Evolutionary conservation across 2,797 vertebrate species (phyloP).

Genomic region (Myripristis murdjan): DNA sequence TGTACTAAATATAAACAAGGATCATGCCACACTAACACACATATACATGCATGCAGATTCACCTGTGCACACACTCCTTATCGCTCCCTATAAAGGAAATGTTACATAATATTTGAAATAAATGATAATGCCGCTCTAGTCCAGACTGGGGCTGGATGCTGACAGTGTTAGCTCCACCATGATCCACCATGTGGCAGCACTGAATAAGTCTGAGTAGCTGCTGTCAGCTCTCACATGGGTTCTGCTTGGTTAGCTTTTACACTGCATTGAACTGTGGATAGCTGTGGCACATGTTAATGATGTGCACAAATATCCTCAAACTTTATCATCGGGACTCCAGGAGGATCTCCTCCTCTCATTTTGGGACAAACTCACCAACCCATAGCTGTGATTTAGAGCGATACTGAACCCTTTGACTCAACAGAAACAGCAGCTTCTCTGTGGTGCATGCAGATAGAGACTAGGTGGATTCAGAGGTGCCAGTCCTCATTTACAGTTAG

Average conservation of each 20-base stretch:
- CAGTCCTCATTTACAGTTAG: not conserved
- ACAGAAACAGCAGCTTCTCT: slow-evolving; percentile 18
- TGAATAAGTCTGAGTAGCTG: not conserved
- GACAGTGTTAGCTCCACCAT: not conserved
- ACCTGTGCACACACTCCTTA: not conserved
- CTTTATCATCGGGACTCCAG: not conserved
- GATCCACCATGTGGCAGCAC: slow-evolving; percentile 64
- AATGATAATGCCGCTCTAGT: too few relatives aligned
- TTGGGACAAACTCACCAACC: not conserved
- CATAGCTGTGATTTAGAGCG: slow-evolving; percentile 6
- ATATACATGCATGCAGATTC: not conserved
- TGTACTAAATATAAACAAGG: not conserved
- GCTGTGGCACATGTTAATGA: not conserved
- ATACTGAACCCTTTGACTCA: not conserved
- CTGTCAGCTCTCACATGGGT: not conserved
- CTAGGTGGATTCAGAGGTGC: not conserved
- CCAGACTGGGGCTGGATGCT: not conserved
- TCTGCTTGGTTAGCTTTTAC: not conserved
- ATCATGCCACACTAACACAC: not conserved
- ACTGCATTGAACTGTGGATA: not conserved
- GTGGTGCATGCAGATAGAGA: not conserved
- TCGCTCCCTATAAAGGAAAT: not conserved
- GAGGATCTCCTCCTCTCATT: not conserved
- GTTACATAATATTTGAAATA: too few relatives aligned
- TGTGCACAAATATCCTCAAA: not conserved